A percentile compares a stretch with the other conserved stretches of the same genome.
phyloP scores from a whole-genome alignment of 2,797 vertebrate species.

The Hybognathus amarus region DNA sequence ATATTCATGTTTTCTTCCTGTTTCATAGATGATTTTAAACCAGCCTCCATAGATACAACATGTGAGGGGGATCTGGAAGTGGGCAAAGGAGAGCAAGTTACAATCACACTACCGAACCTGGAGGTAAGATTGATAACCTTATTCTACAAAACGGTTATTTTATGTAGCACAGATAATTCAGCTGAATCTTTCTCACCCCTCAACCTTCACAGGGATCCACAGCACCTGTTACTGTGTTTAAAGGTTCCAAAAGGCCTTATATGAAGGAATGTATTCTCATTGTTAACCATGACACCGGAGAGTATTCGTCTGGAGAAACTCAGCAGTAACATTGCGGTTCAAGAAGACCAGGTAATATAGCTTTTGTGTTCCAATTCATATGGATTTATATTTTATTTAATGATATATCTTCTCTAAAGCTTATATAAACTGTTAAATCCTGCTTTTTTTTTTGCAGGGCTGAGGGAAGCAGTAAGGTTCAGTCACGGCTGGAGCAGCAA shows the following conservation, averaged over 20 bases:
- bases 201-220: conserved; percentile 85
- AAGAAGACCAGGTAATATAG: conserved; percentile 91
- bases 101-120: conserved; percentile 95
- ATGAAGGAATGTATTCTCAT: conserved; percentile 98
- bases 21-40: conserved; percentile 96
- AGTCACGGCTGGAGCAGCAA: conserved; percentile 84
- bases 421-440: neutral
- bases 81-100: conserved; percentile 97
- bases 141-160: neutral
- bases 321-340: conserved; percentile 95
- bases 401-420: neutral
- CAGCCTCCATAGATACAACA: conserved; percentile 94
- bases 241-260: conserved; percentile 96
- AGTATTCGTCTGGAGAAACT: conserved; percentile 98
- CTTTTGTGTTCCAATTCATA: conserved; percentile 40
- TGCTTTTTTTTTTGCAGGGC: conserved; percentile 75
- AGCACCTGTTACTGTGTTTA: conserved; percentile 96
- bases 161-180: neutral
- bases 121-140: conserved; percentile 78
- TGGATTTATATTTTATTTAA: neutral
- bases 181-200: neutral
- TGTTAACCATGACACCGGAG: conserved; percentile 97
- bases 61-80: conserved; percentile 97
- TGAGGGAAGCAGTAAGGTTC: conserved; percentile 96
- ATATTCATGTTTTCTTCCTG: conserved; percentile 1